Base-by-base conservation (phyloP, 2,113 vertebrate species). In the Forbesichthys papilliferus region DNA sequence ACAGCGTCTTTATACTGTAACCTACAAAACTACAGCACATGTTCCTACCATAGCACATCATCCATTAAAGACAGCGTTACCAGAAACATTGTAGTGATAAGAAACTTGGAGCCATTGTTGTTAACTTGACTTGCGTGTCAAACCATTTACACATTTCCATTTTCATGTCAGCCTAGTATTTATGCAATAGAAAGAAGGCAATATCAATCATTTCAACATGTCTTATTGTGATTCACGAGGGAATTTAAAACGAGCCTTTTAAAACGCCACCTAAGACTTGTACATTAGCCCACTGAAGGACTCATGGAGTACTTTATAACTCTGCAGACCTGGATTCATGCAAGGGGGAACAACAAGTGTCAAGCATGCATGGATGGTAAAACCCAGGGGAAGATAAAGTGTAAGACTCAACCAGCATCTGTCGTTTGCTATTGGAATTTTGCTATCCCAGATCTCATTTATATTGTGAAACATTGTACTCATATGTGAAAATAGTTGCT, bases 231-330 rank as follows among this genome's bases (percentile, higher is more conserved):
- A 42, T 72, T 64, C 70, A 68, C 64, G 55, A 63, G 57, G 51
- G 57, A 10, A 81, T 81, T 85, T 74, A 78, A 78, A 80, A 81
- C 69, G 66, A 55, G 64, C 46, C 74, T 68, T 87, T 84, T 63
- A 81, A 86, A 58, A 69, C 64, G 62, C 60, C 80, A 79, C 75
- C 79, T 73, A 81, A 86, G 82, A 75, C 68, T 82, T 78, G 71
- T 78, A 79, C 82, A 87, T 61, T 64, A 77, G 55, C 48, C 62
- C 48, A 69, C 61, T 68, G 87, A 86, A 69, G 69, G 73, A 79
- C 87, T 84, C 76, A 74, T 61, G 33, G 61, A 53, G 63, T 74
- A 74, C 82, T 84, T 85, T 86, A 88, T 64, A 84, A 77, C 75
- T 78, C 74, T 71, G 74, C 74, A 56, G 81, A 71, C 52, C 27